Conservation (phyloP, 1,140 invertebrate genomes). For the Carposina sasakii region DNA sequence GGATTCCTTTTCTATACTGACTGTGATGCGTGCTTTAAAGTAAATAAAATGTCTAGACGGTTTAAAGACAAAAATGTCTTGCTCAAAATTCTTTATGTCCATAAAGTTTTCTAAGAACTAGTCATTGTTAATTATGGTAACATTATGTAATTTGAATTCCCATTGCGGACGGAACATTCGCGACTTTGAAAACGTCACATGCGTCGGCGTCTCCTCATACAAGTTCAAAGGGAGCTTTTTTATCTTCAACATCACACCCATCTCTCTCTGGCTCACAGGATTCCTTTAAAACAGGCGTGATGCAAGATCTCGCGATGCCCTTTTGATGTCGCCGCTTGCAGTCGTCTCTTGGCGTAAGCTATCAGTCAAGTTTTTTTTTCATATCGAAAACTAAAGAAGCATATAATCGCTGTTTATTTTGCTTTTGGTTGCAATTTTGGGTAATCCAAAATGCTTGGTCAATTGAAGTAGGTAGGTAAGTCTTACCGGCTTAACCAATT, state of each 20-base stretch:
- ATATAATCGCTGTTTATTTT: constrained; percentile 35
- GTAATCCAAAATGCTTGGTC: constrained; percentile 48
- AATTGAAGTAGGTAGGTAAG: too few species aligned
- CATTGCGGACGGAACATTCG: constrained; percentile 16
- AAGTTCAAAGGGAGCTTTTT: constrained; percentile 39
- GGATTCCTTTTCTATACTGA: too few species aligned
- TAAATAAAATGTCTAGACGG: too few species aligned
- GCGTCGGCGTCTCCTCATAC: constrained; percentile 26
- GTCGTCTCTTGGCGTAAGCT: constrained; percentile 46
- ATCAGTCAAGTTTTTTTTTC: constrained; percentile 41
- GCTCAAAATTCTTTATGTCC: too few species aligned
- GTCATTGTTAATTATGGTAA: too few species aligned
- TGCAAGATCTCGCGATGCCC: constrained; percentile 30
- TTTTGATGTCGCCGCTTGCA: constrained; percentile 53
- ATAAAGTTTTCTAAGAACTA: too few species aligned
- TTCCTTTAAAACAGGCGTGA: constrained; percentile 20
- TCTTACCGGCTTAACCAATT: too few species aligned
- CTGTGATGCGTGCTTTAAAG: too few species aligned
- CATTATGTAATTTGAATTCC: too few species aligned
- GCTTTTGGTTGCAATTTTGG: constrained; percentile 50
- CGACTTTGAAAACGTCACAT: constrained; percentile 21
- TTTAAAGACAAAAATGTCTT: too few species aligned
- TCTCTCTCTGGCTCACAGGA: constrained; percentile 17
- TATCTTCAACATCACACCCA: constrained; percentile 29
- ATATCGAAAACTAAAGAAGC: constrained; percentile 62